Percentiles rank a stretch among this genome's conserved stretches.
phyloP scores from a whole-genome alignment of 37 sponge, comb jelly and placozoan genomes.

The Chondrosia reniformis region DNA sequence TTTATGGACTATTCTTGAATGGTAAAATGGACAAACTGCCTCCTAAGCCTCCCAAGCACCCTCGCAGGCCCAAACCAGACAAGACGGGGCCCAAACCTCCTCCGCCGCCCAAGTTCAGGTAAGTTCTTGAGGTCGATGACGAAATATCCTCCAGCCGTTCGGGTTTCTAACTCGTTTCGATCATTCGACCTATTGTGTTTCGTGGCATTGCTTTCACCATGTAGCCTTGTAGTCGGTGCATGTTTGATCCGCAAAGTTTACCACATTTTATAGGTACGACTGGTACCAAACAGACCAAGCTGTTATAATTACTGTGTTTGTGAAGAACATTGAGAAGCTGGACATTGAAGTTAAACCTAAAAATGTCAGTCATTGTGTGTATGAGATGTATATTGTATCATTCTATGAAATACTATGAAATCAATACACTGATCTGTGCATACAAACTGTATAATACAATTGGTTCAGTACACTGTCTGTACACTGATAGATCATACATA shows the following conservation, averaged over 20 bases:
- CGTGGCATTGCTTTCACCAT: too few relatives aligned
- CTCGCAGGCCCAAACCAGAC: not conserved
- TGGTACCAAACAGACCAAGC: slow-evolving; percentile 3
- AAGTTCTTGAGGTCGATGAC: too few relatives aligned
- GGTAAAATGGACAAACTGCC: slow-evolving; percentile 8
- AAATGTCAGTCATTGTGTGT: too few relatives aligned
- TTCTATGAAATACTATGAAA: too few relatives aligned
- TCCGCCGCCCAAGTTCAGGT: not conserved
- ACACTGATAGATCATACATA: too few relatives aligned
- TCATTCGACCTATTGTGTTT: too few relatives aligned
- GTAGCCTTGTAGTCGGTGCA: too few relatives aligned
- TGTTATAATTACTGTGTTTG: not conserved
- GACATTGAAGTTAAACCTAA: not conserved
- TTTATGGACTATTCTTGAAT: too few relatives aligned
- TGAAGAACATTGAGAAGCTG: not conserved
- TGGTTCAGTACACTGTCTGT: too few relatives aligned
- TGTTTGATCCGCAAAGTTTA: not conserved
- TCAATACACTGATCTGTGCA: too few relatives aligned
- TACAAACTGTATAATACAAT: too few relatives aligned
- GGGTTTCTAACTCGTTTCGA: not conserved
- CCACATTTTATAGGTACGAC: not conserved
- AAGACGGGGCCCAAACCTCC: not conserved
- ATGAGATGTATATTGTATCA: too few relatives aligned
- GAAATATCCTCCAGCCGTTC: not conserved
- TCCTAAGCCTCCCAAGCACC: not conserved